These are phyloP conservation scores for Taphrorychus bicolor DNA, from an alignment of 2,888 invertebrate genomes.

Conservation along the genomic window DNA sequence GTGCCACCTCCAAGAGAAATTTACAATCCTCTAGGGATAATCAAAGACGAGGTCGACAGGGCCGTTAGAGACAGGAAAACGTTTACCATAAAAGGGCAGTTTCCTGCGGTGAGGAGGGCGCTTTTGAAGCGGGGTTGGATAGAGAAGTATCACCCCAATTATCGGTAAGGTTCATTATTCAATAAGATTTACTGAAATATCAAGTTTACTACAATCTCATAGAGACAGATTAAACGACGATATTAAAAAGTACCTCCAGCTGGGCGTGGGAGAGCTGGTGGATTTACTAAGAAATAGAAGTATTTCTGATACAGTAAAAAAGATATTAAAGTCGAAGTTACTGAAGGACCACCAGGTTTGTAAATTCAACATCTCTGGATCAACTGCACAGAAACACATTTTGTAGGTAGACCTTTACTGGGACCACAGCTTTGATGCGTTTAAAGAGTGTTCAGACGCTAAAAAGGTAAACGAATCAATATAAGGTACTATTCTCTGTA, in stretches of 20 bases:
- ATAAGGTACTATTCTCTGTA: no score
- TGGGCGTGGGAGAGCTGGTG: slow-evolving; percentile 50
- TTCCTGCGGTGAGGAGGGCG: slow-evolving; percentile 64
- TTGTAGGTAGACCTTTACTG: slow-evolving; percentile 72
- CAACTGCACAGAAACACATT: no score
- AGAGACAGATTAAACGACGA: slow-evolving; percentile 16
- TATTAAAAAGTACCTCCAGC: slow-evolving; percentile 6
- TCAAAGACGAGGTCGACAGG: slow-evolving; percentile 61
- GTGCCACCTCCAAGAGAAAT: slow-evolving; percentile 19
- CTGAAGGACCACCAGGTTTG: slow-evolving; percentile 63
- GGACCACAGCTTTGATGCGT: slow-evolving; percentile 62
- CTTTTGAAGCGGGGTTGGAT: slow-evolving; percentile 75
- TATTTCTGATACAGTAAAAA: slow-evolving; percentile 48
- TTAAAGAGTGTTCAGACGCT: slow-evolving; percentile 51
- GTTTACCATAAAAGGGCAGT: slow-evolving; percentile 65
- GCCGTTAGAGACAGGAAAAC: slow-evolving; percentile 58
- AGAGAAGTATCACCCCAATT: slow-evolving; percentile 67
- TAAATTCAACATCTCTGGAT: no score
- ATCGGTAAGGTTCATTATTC: no score
- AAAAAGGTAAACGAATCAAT: no score
- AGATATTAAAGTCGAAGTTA: slow-evolving; percentile 66
- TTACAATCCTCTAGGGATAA: slow-evolving; percentile 42
- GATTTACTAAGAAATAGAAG: slow-evolving; percentile 51
- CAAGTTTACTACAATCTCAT: not conserved
- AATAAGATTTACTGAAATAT: slow-evolving; percentile 1